phyloP scores from a whole-genome alignment of 2,888 invertebrate genomes.

The Teinopalpus imperialis region DNA sequence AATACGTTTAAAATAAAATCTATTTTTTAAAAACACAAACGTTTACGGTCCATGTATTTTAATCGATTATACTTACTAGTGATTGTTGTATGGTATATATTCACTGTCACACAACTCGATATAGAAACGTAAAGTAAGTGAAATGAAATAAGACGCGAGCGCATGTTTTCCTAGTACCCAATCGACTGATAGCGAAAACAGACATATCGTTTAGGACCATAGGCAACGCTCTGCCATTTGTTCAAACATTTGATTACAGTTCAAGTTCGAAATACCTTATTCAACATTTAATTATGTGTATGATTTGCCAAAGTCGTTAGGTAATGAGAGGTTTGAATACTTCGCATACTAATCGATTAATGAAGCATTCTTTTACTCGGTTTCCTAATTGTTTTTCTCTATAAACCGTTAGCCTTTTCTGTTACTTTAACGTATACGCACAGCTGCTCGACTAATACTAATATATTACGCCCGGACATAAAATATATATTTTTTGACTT shows the following conservation, averaged over 20 bases:
- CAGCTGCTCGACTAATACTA: too few species aligned
- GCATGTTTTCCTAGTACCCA: slow-evolving; percentile 22
- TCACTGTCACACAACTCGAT: slow-evolving; percentile 27
- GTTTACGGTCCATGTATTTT: neutral
- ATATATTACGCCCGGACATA: too few species aligned
- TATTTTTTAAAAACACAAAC: neutral
- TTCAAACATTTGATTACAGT: slow-evolving; percentile 16
- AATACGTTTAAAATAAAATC: neutral
- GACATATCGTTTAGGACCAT: slow-evolving; percentile 19
- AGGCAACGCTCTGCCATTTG: slow-evolving; percentile 4
- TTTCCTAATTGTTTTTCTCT: too few species aligned
- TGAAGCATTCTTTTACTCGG: too few species aligned
- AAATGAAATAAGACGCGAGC: slow-evolving; percentile 24
- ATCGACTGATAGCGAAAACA: slow-evolving; percentile 29
- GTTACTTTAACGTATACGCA: too few species aligned
- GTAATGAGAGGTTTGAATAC: too few species aligned
- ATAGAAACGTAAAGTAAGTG: slow-evolving; percentile 4
- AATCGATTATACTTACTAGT: slow-evolving; percentile 20
- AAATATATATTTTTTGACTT: too few species aligned
- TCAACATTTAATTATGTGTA: slow-evolving; percentile 1
- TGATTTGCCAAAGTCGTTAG: neutral
- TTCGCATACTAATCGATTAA: too few species aligned
- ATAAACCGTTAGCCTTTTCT: too few species aligned
- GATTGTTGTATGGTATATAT: slow-evolving; percentile 4
- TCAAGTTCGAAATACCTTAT: slow-evolving; percentile 1